Percentiles rank a stretch among this genome's conserved stretches.
Conservation (phyloP, 2,113 vertebrate genomes). For the Tupaia tana region DNA sequence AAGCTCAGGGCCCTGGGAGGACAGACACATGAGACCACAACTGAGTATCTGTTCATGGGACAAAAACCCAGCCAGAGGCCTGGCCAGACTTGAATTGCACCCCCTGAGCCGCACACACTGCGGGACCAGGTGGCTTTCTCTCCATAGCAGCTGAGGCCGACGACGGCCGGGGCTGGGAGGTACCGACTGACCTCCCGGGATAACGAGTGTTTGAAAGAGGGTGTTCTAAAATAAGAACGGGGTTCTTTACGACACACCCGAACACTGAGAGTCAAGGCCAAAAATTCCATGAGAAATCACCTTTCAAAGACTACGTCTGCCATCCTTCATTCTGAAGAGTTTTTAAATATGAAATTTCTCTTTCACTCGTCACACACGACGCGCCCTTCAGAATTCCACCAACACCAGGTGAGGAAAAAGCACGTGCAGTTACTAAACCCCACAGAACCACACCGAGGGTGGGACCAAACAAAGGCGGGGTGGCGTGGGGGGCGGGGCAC, state of each 20-base stretch:
- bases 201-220: constrained; percentile 27
- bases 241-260: constrained; percentile 28
- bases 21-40: constrained; percentile 38
- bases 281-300: constrained; percentile 40
- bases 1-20: neutral
- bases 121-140: neutral
- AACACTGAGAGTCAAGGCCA: constrained; percentile 5
- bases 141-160: neutral
- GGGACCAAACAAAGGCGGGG: neutral
- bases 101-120: neutral
- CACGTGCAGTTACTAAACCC: neutral
- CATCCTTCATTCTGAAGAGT: neutral
- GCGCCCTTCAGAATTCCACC: neutral
- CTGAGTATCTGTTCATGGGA: constrained; percentile 15
- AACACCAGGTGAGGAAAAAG: neutral
- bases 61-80: constrained; percentile 30
- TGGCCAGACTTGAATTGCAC: constrained; percentile 14
- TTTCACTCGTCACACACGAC: neutral
- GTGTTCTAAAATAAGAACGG: neutral
- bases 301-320: neutral
- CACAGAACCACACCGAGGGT: neutral
- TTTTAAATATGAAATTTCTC: neutral
- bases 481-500: too few relatives aligned
- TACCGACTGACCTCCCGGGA: constrained; percentile 46
- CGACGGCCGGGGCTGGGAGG: neutral